Conservation (phyloP, 2,888 invertebrate genomes). For the Rhorus exstirpatorius region DNA sequence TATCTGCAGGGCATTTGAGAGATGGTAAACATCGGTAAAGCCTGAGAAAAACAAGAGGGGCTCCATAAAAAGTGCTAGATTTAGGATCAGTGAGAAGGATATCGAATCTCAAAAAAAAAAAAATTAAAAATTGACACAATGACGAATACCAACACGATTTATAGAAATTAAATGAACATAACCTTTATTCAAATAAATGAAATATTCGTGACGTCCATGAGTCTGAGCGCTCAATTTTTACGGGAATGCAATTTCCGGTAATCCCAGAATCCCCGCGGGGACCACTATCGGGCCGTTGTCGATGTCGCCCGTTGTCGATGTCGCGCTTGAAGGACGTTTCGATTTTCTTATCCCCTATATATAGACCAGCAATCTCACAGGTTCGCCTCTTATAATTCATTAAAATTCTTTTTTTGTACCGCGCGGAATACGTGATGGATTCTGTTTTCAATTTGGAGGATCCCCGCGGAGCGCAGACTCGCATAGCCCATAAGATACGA, state of each 20-base stretch:
- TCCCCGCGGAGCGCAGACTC: constrained; percentile 82
- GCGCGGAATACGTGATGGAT: constrained; percentile 85
- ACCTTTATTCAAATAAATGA: too few species aligned
- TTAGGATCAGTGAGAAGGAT: too few species aligned
- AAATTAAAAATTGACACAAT: too few species aligned
- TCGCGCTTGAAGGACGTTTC: background rate
- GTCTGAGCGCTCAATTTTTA: too few species aligned
- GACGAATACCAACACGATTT: too few species aligned
- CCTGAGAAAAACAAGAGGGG: too few species aligned
- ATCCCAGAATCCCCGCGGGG: background rate
- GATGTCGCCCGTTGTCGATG: background rate
- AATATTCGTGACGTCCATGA: too few species aligned
- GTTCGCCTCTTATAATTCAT: constrained; percentile 78
- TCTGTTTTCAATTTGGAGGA: constrained; percentile 85
- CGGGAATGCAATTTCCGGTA: constrained; percentile 16
- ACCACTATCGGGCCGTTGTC: background rate
- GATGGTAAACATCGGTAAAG: too few species aligned
- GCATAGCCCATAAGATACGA: constrained; percentile 77
- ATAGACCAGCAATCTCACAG: constrained; percentile 76
- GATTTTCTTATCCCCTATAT: constrained; percentile 5
- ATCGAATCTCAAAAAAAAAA: too few species aligned
- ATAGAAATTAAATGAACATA: too few species aligned
- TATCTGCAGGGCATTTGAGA: too few species aligned
- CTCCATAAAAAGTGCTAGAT: too few species aligned
- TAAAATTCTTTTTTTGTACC: constrained; percentile 73